Evolutionary conservation across 2,797 vertebrate genomes (phyloP), one percentile per base, ranked within the genome.

Genomic region (Heliangelus exortis): DNA sequence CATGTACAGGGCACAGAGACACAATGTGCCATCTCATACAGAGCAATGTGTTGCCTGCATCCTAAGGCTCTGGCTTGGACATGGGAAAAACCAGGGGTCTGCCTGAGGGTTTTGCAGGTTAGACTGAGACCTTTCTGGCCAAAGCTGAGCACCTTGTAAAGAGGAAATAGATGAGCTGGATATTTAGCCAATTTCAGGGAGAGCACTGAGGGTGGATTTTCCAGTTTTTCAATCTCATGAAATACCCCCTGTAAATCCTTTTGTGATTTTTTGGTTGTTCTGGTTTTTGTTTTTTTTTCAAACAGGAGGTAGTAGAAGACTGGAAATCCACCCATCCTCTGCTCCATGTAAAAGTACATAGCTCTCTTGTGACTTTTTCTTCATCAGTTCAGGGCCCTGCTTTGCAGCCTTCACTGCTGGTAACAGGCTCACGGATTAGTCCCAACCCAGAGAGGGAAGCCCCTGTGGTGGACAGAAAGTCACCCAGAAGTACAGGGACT

Each of bases 1-100:
- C 28, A 7, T 2, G 3, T 15, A 11, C 29, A 9, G 57, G 43
- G 15, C 3, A 41, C 1, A 1, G 23, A 21, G 45, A 14, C 22
- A 75, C 21, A 55, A 22, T 0, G 13, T n/a, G 62, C 4, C 10
- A 26, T 26, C 12, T 73, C 2, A 8, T 55, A 57, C 22, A 48
- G 28, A 28, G 11, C 22, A 47, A 1, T 8, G 53, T 18, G 68
- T 14, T 63, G 12, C 31, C 57, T 36, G 13, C 1, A 0, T 67
- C 61, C 39, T 59, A 31, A 74, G 22, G 31, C 36, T 79, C 83
- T 3, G 0, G 3, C 39, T 84, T 67, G 16, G 20, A 45, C 6
- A 1, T 17, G 33, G 36, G 12, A 50, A 62, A 80, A 91, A 55
- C 5, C 45, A 61, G 75, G 7, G 13, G 5, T 29, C 72, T 47